Evolutionary conservation across 2,113 vertebrate genomes (phyloP), one percentile per base, ranked within the genome.

Genomic region (Poecilia latipinna): DNA sequence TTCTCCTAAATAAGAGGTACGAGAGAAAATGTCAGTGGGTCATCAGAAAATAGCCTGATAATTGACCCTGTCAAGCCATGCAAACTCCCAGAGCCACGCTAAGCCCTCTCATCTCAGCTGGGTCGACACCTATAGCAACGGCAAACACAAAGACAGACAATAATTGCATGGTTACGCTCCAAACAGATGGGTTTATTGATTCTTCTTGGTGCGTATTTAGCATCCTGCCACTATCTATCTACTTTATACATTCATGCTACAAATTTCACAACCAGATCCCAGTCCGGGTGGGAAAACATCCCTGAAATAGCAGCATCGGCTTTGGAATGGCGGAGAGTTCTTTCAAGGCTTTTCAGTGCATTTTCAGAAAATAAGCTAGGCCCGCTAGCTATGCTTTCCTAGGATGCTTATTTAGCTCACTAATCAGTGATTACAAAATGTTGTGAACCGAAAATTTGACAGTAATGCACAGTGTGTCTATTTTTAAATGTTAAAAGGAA

Each of bases 1-100:
- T 64, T 64, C 67, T 73, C 63, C 75, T 82, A 74, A 80, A 78
- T 79, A 80, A 83, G 74, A 87, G 48, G 70, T 11, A 68, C 74
- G 51, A 51, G 73, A 65, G 31, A 42, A 78, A 77, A 83, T 83
- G 78, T 79, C 70, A 79, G 70, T 67, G 76, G 81, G 82, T 86
- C 79, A 68, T 77, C 84, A 86, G 91, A 91, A 93, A 94, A 94
- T 92, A 94, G 89, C 82, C 71, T 57, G 68, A 82, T 92, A 93
- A 94, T 93, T 92, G 74, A 85, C 82, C 68, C 84, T 72, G 85
- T 85, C 88, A 78, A 70, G 79, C 70, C 26, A 32, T n/a, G 69
- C 81, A 64, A 22, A 65, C 73, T 74, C 61, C 11, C 69, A 74
- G 67, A 57, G 79, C 84, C 80, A 61, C 0, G 19, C 54, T 87